Conservation (phyloP, 2,888 invertebrate species). For the Lutraria lutraria region DNA sequence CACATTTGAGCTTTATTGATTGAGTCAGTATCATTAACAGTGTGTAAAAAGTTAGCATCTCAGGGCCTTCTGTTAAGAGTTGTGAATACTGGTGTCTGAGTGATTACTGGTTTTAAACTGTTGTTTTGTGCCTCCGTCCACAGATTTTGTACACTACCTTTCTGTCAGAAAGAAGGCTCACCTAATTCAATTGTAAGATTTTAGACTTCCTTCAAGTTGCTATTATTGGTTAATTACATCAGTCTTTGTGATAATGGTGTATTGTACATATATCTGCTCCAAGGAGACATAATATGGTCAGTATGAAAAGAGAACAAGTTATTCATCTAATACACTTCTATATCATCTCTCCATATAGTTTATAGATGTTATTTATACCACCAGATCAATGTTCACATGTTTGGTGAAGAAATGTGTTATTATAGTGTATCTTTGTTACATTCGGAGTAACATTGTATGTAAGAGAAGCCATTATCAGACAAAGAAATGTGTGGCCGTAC, state of each 20-base stretch:
- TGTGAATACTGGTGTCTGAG: too few species aligned
- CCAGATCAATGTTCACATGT: neutral
- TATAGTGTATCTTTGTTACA: neutral
- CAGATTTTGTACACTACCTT: too few species aligned
- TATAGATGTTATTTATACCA: neutral
- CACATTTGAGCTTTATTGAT: too few species aligned
- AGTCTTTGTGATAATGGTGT: neutral
- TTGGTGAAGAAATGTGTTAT: slow-evolving; percentile 11
- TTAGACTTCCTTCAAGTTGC: neutral
- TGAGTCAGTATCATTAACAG: too few species aligned
- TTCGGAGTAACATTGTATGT: slow-evolving; percentile 7
- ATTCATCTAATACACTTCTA: neutral
- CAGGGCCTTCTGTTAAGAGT: too few species aligned
- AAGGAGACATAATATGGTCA: neutral
- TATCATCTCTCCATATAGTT: neutral
- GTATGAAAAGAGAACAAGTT: neutral
- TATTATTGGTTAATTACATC: slow-evolving; percentile 8
- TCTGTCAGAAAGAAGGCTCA: neutral
- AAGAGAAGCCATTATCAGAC: neutral
- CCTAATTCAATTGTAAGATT: neutral
- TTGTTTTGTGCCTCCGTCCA: too few species aligned
- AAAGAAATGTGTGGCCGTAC: neutral
- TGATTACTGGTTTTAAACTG: too few species aligned
- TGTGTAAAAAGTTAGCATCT: too few species aligned
- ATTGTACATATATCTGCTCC: neutral